Evolutionary conservation across 2,113 vertebrate species (phyloP), one percentile per base, ranked within the genome.

Genomic region (Brachionichthys hirsutus): DNA sequence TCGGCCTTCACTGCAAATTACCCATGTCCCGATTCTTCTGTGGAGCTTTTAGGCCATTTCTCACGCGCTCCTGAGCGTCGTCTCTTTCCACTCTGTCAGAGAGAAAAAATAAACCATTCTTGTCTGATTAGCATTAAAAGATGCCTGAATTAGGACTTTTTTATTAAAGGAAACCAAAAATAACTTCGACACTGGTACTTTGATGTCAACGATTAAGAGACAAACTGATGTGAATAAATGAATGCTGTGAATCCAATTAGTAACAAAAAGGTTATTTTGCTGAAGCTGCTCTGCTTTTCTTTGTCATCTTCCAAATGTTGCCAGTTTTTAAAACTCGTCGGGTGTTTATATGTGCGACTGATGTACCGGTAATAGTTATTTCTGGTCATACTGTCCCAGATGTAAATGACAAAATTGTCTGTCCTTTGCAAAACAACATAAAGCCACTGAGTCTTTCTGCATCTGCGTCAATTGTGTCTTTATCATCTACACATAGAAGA

Each of bases 1-100:
- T 67, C 18, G 45, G 13, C 72, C 15, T 76, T 86, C 63, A 55
- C 47, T 66, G 63, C 70, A 76, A 86, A 89, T 85, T 75, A 53
- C 15, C 84, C 87, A 24, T 82, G 63, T 54, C 71, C 48, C 41
- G 49, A 66, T 22, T 63, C 34, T 46, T 20, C 38, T 13, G 4
- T 22, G 1, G 54, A 61, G 62, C 77, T 87, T 75, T 82, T 62
- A 80, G 52, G 48, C 35, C 6, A 7, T 70, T 71, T 70, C 42
- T 78, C 65, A 76, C 20, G 61, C 13, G 38, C 24, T 7, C 4
- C 20, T 40, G 75, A 18, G 22, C 22, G 77, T 89, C 78, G 24
- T 77, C 77, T 74, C 73, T 62, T 54, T 80, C 62, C 54, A 59
- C 68, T 67, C 64, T 2, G 2, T 53, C 58, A 40, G 22, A 35